phyloP scores from a whole-genome alignment of 2,888 invertebrate genomes.

The Drosophila macrothrix region DNA sequence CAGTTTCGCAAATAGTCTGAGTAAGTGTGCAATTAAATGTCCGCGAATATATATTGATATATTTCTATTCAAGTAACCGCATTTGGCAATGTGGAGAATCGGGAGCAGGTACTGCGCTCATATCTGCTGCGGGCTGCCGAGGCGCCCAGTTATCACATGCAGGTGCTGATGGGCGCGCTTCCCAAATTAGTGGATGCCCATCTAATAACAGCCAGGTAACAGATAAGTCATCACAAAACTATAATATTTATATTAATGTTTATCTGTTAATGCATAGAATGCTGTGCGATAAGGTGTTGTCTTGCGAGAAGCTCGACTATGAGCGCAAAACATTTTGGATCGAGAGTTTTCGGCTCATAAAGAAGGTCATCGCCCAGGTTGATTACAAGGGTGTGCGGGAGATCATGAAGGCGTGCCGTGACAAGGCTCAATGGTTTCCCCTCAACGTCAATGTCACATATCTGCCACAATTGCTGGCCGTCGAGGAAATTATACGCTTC shows the following conservation, averaged over 20 bases:
- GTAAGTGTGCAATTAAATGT: slow-evolving; percentile 57
- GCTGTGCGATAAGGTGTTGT: slow-evolving; percentile 94
- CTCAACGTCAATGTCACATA: slow-evolving; percentile 91
- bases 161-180: slow-evolving; percentile 90
- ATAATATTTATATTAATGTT: background rate
- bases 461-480: slow-evolving; percentile 92
- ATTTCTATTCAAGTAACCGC: slow-evolving; percentile 85
- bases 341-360: slow-evolving; percentile 93
- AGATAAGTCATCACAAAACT: slow-evolving; percentile 41
- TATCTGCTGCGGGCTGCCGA: slow-evolving; percentile 91
- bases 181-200: slow-evolving; percentile 91
- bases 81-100: slow-evolving; percentile 90
- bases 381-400: slow-evolving; percentile 98
- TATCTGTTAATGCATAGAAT: slow-evolving; percentile 86
- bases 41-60: background rate
- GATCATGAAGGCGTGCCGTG: slow-evolving; percentile 96
- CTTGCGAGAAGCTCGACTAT: slow-evolving; percentile 92
- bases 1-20: slow-evolving; percentile 89
- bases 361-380: slow-evolving; percentile 94
- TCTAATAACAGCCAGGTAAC: slow-evolving; percentile 92
- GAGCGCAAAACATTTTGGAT: slow-evolving; percentile 95
- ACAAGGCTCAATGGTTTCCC: slow-evolving; percentile 94
- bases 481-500: slow-evolving; percentile 93
- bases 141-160: slow-evolving; percentile 91
- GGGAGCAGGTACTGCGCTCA: slow-evolving; percentile 91